These are phyloP conservation scores for Diorhabda elongata DNA, from an alignment of 1,140 invertebrate species.

Conservation along the genomic window DNA sequence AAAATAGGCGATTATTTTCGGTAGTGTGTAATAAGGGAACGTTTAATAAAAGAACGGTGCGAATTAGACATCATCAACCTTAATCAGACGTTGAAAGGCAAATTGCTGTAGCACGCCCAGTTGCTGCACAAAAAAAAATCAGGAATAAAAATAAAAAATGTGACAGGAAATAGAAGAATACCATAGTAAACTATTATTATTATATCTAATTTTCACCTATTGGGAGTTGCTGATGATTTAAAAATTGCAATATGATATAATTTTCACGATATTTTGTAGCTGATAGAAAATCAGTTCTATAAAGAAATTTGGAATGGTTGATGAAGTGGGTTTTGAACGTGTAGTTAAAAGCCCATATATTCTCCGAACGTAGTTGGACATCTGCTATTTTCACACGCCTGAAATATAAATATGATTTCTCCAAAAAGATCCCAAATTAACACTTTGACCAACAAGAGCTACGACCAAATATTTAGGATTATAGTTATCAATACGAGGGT, in stretches of 20 bases:
- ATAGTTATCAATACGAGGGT: too few relatives aligned
- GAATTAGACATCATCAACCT: conserved; percentile 17
- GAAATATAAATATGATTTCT: too few relatives aligned
- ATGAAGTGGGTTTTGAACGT: not conserved
- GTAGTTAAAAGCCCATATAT: not conserved
- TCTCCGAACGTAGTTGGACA: not conserved
- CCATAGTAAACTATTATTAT: not conserved
- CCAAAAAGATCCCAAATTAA: too few relatives aligned
- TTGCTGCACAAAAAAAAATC: not conserved
- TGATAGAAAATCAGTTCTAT: not conserved
- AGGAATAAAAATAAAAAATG: not conserved
- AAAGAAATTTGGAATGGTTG: not conserved
- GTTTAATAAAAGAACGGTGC: conserved; percentile 14
- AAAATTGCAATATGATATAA: not conserved
- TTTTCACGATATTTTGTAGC: not conserved
- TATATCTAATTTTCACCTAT: not conserved
- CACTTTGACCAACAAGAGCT: too few relatives aligned
- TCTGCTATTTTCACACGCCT: too few relatives aligned
- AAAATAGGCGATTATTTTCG: conserved; percentile 21
- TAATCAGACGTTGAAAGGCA: conserved; percentile 19
- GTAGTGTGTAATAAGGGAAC: conserved; percentile 9
- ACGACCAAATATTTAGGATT: too few relatives aligned
- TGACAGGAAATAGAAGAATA: not conserved
- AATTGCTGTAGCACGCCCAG: conserved; percentile 10
- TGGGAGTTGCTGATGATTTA: not conserved